Evolutionary conservation across 2,113 vertebrate species (phyloP), one percentile per base, ranked within the genome.

Genomic region (Bujurquina vittata): DNA sequence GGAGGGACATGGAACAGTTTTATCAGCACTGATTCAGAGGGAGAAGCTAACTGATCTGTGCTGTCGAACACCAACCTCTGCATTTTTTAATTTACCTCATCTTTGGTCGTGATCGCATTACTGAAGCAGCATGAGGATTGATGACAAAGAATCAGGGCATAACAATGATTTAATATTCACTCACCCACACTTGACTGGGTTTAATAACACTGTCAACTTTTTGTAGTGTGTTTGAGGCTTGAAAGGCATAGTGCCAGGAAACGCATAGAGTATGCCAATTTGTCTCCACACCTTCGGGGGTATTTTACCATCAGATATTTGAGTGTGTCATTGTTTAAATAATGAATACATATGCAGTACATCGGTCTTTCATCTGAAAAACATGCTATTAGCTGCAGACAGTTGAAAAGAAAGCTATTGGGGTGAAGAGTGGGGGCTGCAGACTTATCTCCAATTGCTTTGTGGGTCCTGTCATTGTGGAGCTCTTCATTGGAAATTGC

Each of bases 121-220:
- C 84, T 40, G 73, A 65, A 37, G 73, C 73, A 46, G 54, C 8
- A n/a, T 49, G 35, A 76, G 77, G 76, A 80, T 85, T 81, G 77
- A 92, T 84, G 84, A 84, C 84, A 84, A 85, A 85, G 75, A 85
- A 81, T 86, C 75, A 75, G 78, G 77, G 77, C 75, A 75, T 73
- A 83, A 58, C 74, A 46, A 23, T 73, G 43, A 92, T 90, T 90
- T 89, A 81, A 82, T 84, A 84, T 80, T 78, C 77, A 72, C 78
- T 84, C 77, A 83, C 75, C 80, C 75, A 77, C 81, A 90, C 79
- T 81, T 87, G 87, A 89, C 80, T 88, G 77, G 80, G 79, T 87
- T 87, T 89, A 85, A 92, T 89, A 91, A 90, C 81, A 82, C 79
- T 89, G 84, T 89, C 79, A 89, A 85, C 58, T 58, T 37, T 63